A percentile compares a stretch with the other conserved stretches of the same genome.
Conservation (phyloP, 2,113 vertebrate genomes). For the Pelusios castaneus region DNA sequence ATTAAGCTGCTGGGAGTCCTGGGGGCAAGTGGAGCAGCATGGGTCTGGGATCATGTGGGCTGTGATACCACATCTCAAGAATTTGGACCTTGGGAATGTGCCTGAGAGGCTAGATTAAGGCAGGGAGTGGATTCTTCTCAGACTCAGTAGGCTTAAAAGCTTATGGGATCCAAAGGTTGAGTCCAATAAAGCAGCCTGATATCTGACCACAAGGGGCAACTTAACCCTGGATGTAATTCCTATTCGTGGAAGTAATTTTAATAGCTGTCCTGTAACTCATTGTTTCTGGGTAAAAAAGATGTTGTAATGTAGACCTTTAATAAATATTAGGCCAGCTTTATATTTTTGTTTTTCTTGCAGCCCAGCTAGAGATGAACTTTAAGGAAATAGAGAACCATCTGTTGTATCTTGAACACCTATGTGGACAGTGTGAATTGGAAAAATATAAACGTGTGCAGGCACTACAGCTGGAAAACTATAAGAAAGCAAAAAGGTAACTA, state of each 20-base stretch:
- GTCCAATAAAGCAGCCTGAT: not conserved
- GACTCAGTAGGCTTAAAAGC: not conserved
- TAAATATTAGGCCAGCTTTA: not conserved
- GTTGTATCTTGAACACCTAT: slow-evolving; percentile 88
- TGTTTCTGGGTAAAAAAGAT: not conserved
- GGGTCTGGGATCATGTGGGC: not conserved
- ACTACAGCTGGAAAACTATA: slow-evolving; percentile 88
- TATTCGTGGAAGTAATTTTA: accelerated
- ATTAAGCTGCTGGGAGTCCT: not conserved
- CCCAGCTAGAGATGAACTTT: slow-evolving; percentile 89
- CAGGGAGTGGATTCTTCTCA: not conserved
- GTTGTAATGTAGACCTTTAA: not conserved
- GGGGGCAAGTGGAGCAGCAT: not conserved
- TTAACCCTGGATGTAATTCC: not conserved
- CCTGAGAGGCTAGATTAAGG: not conserved
- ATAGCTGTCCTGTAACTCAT: not conserved
- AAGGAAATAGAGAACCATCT: slow-evolving; percentile 92
- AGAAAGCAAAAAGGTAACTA: slow-evolving; percentile 90
- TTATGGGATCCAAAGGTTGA: not conserved
- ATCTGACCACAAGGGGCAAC: not conserved
- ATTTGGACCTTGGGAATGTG: not conserved
- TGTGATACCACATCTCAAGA: not conserved
- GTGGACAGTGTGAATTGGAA: slow-evolving; percentile 90
- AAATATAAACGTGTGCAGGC: slow-evolving; percentile 83
- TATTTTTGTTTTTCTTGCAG: slow-evolving; percentile 76